Evolutionary conservation across 2,888 invertebrate genomes (phyloP).

Genomic region (Lithosia quadra): DNA sequence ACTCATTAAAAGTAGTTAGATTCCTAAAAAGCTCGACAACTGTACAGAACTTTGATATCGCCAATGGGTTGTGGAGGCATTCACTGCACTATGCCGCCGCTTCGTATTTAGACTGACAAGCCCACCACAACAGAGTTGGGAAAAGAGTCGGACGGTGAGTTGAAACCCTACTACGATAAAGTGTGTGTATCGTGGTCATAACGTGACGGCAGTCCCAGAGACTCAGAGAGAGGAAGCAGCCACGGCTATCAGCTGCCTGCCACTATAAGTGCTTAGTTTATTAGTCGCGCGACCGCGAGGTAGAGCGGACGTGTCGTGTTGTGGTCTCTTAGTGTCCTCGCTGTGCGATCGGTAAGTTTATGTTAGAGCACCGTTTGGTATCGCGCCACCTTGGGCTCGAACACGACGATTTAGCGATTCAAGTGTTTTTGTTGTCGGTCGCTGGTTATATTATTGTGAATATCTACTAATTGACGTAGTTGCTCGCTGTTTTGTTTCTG

Average conservation of each 20-base stretch:
- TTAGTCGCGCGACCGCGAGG: background rate
- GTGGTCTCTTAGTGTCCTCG: background rate
- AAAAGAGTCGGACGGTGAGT: too few relatives aligned
- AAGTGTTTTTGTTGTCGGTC: background rate
- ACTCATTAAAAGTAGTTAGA: too few relatives aligned
- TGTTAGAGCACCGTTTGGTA: background rate
- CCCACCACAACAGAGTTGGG: too few relatives aligned
- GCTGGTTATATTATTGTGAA: background rate
- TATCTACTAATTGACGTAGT: background rate
- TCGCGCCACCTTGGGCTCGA: background rate
- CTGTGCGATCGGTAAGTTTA: background rate
- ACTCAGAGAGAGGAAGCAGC: background rate
- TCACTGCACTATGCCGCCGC: too few relatives aligned
- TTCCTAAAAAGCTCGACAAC: too few relatives aligned
- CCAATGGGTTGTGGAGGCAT: too few relatives aligned
- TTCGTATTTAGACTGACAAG: too few relatives aligned
- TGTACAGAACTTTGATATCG: too few relatives aligned
- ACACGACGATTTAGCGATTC: background rate
- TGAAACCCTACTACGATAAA: too few relatives aligned
- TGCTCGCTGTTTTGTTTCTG: background rate
- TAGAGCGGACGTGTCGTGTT: slow-evolving; percentile 3
- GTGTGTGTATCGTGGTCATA: background rate
- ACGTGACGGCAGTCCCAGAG: background rate
- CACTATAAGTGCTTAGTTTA: background rate
- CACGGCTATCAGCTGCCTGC: background rate